A percentile compares a stretch with the other conserved stretches of the same genome.
Conservation (phyloP, 2,888 invertebrate genomes). For the Belgica antarctica region DNA sequence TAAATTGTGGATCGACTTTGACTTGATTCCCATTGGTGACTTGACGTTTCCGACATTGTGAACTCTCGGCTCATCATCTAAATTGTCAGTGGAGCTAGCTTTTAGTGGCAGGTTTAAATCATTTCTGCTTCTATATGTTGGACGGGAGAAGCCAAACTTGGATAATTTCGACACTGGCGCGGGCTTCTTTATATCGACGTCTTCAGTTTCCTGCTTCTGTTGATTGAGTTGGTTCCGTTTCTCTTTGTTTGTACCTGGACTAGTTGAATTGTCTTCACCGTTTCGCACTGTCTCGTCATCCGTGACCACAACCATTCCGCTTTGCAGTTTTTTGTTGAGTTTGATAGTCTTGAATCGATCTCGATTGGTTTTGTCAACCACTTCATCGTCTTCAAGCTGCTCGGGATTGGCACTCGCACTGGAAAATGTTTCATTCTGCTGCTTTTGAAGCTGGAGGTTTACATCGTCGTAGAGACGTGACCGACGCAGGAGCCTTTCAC, state of each 20-base stretch:
- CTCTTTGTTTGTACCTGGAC: constrained; percentile 38
- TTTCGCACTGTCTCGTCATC: background rate
- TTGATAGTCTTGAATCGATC: constrained; percentile 56
- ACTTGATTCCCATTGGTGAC: constrained; percentile 55
- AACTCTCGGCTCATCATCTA: constrained; percentile 9
- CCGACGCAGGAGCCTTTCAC: constrained; percentile 52
- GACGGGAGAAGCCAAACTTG: constrained; percentile 38
- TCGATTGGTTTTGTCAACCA: constrained; percentile 47
- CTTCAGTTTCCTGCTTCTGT: constrained; percentile 18
- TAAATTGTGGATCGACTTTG: constrained; percentile 55
- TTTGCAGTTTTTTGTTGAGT: constrained; percentile 49
- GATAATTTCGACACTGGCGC: constrained; percentile 17
- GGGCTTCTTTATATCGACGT: constrained; percentile 19
- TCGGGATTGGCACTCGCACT: background rate
- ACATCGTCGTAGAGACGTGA: constrained; percentile 55
- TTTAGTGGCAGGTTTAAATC: constrained; percentile 32
- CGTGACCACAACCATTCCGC: constrained; percentile 25
- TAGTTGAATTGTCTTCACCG: background rate
- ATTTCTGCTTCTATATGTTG: constrained; percentile 15
- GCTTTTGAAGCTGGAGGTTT: constrained; percentile 29
- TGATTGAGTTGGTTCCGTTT: constrained; percentile 35
- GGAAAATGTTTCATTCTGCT: constrained; percentile 24
- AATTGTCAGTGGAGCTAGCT: constrained; percentile 39
- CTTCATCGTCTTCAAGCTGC: background rate
- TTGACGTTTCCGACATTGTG: constrained; percentile 47